phyloP scores from a whole-genome alignment of 2,797 vertebrate genomes.

The Mormyrops attenuatus region DNA sequence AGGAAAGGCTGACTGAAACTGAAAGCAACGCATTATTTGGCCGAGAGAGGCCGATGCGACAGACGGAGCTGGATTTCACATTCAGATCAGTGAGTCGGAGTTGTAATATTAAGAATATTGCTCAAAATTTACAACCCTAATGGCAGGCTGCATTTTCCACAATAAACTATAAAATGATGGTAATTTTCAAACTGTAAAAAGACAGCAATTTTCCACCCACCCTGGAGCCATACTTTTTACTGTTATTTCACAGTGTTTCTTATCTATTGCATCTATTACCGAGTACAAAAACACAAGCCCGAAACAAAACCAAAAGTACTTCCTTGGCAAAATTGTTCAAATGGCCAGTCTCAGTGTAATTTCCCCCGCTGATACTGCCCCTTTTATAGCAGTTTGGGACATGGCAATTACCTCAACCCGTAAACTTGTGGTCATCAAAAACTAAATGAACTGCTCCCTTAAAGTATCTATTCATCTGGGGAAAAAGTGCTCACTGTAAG shows the following conservation, averaged over 20 bases:
- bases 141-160: background rate
- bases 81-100: background rate
- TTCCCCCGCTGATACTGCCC: background rate
- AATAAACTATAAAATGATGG: background rate
- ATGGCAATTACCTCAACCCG: slow-evolving; percentile 12
- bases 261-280: background rate
- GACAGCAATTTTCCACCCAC: slow-evolving; percentile 4
- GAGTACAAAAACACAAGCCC: background rate
- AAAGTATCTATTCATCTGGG: background rate
- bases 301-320: slow-evolving; percentile 13
- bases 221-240: slow-evolving; percentile 4
- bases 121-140: background rate
- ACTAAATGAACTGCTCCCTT: slow-evolving; percentile 4
- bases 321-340: background rate
- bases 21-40: background rate
- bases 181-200: slow-evolving; percentile 9
- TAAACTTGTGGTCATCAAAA: slow-evolving; percentile 11
- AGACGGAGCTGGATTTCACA: background rate
- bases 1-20: background rate
- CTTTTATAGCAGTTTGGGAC: slow-evolving; percentile 19
- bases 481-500: background rate
- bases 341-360: slow-evolving; percentile 12
- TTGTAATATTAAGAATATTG: slow-evolving; percentile 9
- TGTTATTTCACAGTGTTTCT: slow-evolving; percentile 11
- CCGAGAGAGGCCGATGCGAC: background rate